phyloP scores from a whole-genome alignment of 2,113 vertebrate species.

The Pipa parva region DNA sequence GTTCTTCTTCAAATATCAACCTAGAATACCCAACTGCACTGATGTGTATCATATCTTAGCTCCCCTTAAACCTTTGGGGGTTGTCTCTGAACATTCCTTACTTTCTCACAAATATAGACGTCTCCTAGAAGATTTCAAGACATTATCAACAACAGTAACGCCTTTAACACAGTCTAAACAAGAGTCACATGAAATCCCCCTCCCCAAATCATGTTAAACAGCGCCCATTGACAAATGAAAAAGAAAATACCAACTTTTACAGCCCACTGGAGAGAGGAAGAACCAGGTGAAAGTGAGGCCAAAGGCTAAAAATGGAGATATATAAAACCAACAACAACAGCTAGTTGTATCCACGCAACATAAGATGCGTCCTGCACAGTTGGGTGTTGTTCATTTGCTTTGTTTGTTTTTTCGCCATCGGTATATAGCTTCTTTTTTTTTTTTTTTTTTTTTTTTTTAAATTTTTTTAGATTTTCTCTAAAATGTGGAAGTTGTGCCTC shows the following conservation, averaged over 20 bases:
- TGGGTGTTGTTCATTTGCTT: constrained; percentile 8
- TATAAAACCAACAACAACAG: constrained; percentile 17
- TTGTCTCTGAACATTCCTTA: no score
- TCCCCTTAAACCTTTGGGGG: no score
- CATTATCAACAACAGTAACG: no score
- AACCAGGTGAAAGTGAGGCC: constrained; percentile 3
- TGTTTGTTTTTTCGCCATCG: neutral
- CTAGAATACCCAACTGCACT: no score
- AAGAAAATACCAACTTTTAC: no score
- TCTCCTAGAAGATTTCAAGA: no score
- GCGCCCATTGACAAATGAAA: no score
- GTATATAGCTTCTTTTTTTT: neutral
- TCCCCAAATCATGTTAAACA: constrained; percentile 8
- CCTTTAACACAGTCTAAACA: constrained; percentile 14
- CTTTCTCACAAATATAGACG: no score
- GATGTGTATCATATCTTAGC: no score
- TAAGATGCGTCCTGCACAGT: constrained; percentile 24
- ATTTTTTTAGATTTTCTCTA: constrained; percentile 44
- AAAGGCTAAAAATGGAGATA: neutral
- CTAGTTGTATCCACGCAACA: neutral
- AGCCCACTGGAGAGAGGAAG: neutral
- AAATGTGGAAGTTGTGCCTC: constrained; percentile 65
- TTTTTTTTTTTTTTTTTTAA: constrained; percentile 42
- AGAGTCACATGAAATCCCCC: neutral
- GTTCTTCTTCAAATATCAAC: neutral